Conservation (phyloP, 53 echinoderm and acorn worm species). For the Holothuria scabra region DNA sequence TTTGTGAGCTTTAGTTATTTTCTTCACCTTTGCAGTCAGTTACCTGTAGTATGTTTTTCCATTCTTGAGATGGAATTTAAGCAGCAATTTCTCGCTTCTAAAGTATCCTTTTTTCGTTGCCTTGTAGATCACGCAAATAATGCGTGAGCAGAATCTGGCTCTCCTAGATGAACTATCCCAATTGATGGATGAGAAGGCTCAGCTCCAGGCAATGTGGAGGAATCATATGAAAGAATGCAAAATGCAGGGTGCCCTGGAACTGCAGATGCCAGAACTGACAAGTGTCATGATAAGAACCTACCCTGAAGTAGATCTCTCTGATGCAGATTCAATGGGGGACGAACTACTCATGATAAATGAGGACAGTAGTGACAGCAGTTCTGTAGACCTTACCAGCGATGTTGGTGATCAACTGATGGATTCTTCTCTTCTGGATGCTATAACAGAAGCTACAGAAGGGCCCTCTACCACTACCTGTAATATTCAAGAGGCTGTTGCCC, state of each 20-base stretch:
- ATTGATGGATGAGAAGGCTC: slow-evolving; percentile 56
- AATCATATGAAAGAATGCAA: slow-evolving; percentile 59
- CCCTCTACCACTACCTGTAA: background rate
- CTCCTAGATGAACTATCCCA: slow-evolving; percentile 46
- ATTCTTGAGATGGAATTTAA: too few species aligned
- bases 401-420: slow-evolving; percentile 21
- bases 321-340: slow-evolving; percentile 28
- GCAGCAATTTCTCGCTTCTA: too few species aligned
- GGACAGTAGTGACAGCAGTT: slow-evolving; percentile 12
- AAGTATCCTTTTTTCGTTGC: too few species aligned
- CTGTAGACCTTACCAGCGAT: slow-evolving; percentile 20
- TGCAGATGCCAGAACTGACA: slow-evolving; percentile 18
- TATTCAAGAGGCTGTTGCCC: slow-evolving; percentile 9
- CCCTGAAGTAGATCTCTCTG: background rate
- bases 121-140: background rate
- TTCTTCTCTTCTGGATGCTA: background rate
- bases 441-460: background rate
- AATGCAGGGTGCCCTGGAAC: background rate
- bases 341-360: slow-evolving; percentile 13
- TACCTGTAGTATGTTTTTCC: too few species aligned
- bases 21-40: too few species aligned
- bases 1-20: too few species aligned
- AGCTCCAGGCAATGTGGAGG: slow-evolving; percentile 44
- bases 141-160: slow-evolving; percentile 14
- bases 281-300: slow-evolving; percentile 9